Conservation (phyloP, 2,113 vertebrate species). For the Sus scrofa region T2T-Sscrofa CM000829.6:61433001-61433500, state of each 20-base stretch:
- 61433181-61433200: slow-evolving; percentile 33
- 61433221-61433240: slow-evolving; percentile 21
- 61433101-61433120: slow-evolving; percentile 65
- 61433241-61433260: neutral
- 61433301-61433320: neutral
- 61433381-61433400: neutral
- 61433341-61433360: neutral
- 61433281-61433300: neutral
- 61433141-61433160: slow-evolving; percentile 65
- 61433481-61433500: neutral
- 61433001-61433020: too few species aligned
- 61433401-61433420: neutral
- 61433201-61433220: slow-evolving; percentile 64
- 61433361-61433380: neutral
- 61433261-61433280: slow-evolving; percentile 9
- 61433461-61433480: neutral
- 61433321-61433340: neutral
- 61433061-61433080: too few species aligned
- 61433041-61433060: too few species aligned
- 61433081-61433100: slow-evolving; percentile 76
- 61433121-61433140: slow-evolving; percentile 62
- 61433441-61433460: slow-evolving; percentile 46
- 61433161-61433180: neutral
- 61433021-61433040: too few species aligned
- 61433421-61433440: neutral